These are phyloP conservation scores for Clupea harengus DNA, from an alignment of 2,113 vertebrate genomes.

Conservation along the genomic window DNA sequence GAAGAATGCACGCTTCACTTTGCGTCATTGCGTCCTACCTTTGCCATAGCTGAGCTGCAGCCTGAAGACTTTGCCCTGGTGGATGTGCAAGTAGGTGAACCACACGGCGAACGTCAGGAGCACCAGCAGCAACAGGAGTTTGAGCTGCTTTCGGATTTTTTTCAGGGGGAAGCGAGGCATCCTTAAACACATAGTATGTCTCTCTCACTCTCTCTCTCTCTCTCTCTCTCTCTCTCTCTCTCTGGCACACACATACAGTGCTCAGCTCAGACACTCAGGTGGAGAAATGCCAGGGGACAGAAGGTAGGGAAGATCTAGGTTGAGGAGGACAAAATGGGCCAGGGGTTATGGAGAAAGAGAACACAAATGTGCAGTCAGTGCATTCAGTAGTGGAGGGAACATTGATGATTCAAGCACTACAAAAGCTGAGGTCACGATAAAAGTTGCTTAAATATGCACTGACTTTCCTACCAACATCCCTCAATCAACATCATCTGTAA, in stretches of 20 bases:
- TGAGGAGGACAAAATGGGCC: neutral
- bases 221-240: neutral
- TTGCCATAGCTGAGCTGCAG: conserved; percentile 85
- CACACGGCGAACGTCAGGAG: conserved; percentile 91
- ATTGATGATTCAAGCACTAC: neutral
- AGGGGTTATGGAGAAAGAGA: neutral
- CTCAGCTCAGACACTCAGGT: neutral
- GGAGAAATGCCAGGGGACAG: neutral
- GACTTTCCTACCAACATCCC: too few relatives aligned
- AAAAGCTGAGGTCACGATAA: too few relatives aligned
- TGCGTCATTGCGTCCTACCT: conserved; percentile 69
- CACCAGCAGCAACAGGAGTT: conserved; percentile 88
- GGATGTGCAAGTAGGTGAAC: conserved; percentile 96
- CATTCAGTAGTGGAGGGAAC: neutral
- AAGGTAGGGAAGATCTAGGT: neutral
- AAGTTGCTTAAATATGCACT: too few relatives aligned
- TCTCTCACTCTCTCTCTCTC: neutral
- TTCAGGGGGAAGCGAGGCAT: conserved; percentile 91
- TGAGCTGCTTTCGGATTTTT: conserved; percentile 96
- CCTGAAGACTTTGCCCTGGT: conserved; percentile 87
- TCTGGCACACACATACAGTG: neutral
- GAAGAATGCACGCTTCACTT: neutral
- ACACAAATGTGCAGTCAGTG: neutral
- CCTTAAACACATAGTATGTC: conserved; percentile 67
- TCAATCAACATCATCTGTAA: too few relatives aligned